These are phyloP conservation scores for Dendrolimus kikuchii DNA, from an alignment of 1,140 invertebrate species.

Conservation along the genomic window DNA sequence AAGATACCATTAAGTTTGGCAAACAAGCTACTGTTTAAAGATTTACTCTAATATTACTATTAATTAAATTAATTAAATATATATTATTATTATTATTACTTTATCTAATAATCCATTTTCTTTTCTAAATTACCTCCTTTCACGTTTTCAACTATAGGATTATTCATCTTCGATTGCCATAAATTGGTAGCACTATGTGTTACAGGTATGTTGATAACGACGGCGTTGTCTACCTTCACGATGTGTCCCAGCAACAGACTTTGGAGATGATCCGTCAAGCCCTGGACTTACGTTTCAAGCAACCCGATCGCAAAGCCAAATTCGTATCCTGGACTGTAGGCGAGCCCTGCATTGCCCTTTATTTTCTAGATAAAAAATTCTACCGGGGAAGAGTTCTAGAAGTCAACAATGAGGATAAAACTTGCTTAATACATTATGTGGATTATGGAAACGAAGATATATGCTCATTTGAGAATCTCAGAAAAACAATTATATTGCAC, in stretches of 20 bases:
- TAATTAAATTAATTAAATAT: no score
- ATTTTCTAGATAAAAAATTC: conserved; percentile 74
- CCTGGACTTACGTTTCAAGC: conserved; percentile 67
- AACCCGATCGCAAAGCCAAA: conserved; percentile 54
- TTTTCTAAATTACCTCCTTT: no score
- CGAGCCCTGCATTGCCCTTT: conserved; percentile 77
- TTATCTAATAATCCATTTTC: no score
- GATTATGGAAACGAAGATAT: conserved; percentile 77
- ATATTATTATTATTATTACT: no score
- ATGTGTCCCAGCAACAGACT: conserved; percentile 50
- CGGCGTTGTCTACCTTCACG: conserved; percentile 72
- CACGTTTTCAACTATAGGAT: no score
- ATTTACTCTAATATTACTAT: no score
- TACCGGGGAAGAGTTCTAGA: conserved; percentile 74
- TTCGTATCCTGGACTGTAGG: conserved; percentile 70
- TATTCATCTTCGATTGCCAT: no score
- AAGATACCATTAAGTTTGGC: no score
- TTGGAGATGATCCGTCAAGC: conserved; percentile 69
- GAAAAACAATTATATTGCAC: conserved; percentile 73
- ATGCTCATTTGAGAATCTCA: conserved; percentile 67
- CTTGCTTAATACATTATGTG: conserved; percentile 72
- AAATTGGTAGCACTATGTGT: conserved; percentile 4
- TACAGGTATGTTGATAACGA: conserved; percentile 75
- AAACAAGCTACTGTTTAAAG: no score
- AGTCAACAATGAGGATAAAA: conserved; percentile 41